A percentile compares a stretch with the other conserved stretches of the same genome.
phyloP scores from a whole-genome alignment of 2,797 vertebrate species.

The Chiroxiphia lanceolata region DNA sequence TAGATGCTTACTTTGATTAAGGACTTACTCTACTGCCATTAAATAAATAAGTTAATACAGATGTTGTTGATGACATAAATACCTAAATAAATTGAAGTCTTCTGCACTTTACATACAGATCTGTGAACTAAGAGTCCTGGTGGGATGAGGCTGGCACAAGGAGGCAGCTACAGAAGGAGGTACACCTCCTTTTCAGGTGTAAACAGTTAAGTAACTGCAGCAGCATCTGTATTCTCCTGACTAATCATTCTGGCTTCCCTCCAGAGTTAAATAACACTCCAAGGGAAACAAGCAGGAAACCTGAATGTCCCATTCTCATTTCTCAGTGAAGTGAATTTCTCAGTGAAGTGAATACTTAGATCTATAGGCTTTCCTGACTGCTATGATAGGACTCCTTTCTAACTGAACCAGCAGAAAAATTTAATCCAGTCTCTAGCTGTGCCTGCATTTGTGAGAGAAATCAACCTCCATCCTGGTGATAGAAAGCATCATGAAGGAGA shows the following conservation, averaged over 20 bases:
- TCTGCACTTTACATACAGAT: not conserved
- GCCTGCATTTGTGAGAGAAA: not conserved
- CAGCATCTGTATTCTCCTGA: not conserved
- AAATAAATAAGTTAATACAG: not conserved
- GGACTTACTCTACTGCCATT: not conserved
- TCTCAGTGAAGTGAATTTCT: not conserved
- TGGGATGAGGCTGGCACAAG: not conserved
- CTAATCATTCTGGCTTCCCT: not conserved
- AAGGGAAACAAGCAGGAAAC: not conserved
- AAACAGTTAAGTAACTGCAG: not conserved
- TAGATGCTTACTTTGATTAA: not conserved
- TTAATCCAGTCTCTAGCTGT: not conserved
- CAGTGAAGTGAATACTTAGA: not conserved
- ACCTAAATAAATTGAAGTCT: not conserved
- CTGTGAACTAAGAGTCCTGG: not conserved
- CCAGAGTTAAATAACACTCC: not conserved
- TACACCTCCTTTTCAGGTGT: rapidly evolving
- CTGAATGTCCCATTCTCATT: not conserved
- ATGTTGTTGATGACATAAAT: not conserved
- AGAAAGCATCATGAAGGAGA: not conserved
- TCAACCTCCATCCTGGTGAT: not conserved
- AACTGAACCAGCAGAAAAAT: not conserved
- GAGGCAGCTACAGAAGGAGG: not conserved
- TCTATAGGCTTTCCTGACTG: not conserved
- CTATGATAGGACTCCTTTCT: not conserved